These are phyloP conservation scores for Drosophila carrolli DNA, from an alignment of 1,140 invertebrate species.

Conservation along the genomic window DNA sequence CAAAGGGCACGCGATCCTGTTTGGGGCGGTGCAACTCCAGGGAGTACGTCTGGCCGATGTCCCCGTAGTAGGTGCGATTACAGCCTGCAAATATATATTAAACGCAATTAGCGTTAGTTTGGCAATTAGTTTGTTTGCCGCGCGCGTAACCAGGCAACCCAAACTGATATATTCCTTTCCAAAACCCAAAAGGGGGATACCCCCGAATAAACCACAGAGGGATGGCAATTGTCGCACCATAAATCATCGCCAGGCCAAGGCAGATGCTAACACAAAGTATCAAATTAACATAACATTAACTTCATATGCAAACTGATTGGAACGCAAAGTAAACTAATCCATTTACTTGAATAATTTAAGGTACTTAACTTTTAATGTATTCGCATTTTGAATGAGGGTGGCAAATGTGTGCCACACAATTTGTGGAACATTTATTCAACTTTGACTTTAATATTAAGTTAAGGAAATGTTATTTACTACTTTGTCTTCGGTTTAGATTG, in stretches of 20 bases:
- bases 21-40: slow-evolving; percentile 92
- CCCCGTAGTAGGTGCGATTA: slow-evolving; percentile 94
- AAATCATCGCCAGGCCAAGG: slow-evolving; percentile 30
- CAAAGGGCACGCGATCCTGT: slow-evolving; percentile 92
- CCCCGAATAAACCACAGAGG: background rate
- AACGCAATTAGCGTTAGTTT: slow-evolving; percentile 70
- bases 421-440: slow-evolving; percentile 1
- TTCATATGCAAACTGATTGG: slow-evolving; percentile 42
- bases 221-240: slow-evolving; percentile 42
- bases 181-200: background rate
- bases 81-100: slow-evolving; percentile 88
- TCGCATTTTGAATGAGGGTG: slow-evolving; percentile 1
- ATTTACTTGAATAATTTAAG: slow-evolving; percentile 34
- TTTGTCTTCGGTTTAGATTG: background rate
- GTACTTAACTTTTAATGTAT: slow-evolving; percentile 26
- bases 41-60: slow-evolving; percentile 92
- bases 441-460: background rate
- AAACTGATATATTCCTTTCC: slow-evolving; percentile 1
- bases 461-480: no score
- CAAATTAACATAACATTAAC: slow-evolving; percentile 53
- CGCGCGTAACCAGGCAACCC: slow-evolving; percentile 42
- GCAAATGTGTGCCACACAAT: background rate
- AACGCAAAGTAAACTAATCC: slow-evolving; percentile 43
- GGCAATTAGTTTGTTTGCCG: slow-evolving; percentile 59
- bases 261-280: slow-evolving; percentile 37